Percentiles rank a stretch among this genome's conserved stretches.
Conservation (phyloP, 64 coral and sea anemone species). For the Dendrophyllia cribrosa region DNA sequence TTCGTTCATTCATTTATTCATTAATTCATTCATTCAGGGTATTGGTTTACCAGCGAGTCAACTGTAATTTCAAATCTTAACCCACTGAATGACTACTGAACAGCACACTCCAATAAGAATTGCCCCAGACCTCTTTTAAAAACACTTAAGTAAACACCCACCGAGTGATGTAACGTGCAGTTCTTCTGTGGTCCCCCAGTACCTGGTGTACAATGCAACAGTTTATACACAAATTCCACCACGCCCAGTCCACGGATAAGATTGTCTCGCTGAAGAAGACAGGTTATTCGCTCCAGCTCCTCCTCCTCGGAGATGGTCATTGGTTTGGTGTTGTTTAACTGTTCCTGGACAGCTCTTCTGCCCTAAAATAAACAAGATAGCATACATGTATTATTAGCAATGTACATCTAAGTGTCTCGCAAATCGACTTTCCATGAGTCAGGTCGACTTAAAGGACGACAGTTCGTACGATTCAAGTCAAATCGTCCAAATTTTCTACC, state of each 20-base stretch:
- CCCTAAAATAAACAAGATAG: background rate
- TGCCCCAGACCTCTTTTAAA: no score
- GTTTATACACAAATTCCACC: slow-evolving; percentile 92
- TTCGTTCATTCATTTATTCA: no score
- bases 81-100: no score
- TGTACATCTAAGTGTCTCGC: no score
- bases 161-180: slow-evolving; percentile 87
- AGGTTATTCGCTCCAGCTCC: slow-evolving; percentile 86
- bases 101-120: no score
- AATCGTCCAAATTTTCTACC: no score
- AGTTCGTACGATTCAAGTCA: no score
- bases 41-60: no score
- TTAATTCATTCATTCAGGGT: no score
- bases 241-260: slow-evolving; percentile 78
- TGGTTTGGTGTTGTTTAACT: slow-evolving; percentile 71
- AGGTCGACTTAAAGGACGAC: no score
- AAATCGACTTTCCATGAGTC: no score
- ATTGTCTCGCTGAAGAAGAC: slow-evolving; percentile 82
- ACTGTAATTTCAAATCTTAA: no score
- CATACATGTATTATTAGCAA: background rate
- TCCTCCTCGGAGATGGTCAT: slow-evolving; percentile 80
- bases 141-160: background rate
- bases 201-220: slow-evolving; percentile 96
- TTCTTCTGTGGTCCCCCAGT: slow-evolving; percentile 97
- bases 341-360: slow-evolving; percentile 26